Evolutionary conservation across 2,888 invertebrate genomes (phyloP), one percentile per base, ranked within the genome.

Genomic region (Odiellus spinosus): DNA sequence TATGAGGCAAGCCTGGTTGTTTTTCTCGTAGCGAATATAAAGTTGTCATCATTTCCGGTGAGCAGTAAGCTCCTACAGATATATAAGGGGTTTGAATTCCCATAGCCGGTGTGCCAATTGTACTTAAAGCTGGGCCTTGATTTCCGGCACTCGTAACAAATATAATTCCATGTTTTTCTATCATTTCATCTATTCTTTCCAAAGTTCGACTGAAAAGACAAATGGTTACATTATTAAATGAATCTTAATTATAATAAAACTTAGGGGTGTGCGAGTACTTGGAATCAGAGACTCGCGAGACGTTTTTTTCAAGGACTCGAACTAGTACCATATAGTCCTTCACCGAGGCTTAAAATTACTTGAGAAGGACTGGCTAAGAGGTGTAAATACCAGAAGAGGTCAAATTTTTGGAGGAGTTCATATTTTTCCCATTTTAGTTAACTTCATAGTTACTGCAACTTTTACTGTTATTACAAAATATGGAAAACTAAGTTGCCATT

Each of bases 81-180:
- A 26, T 26, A 26, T 6, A 26, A 6, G 26, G 26, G 4, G 26
- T 26, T n/a, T n/a, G n/a, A n/a, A n/a, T n/a, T n/a, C n/a, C n/a
- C n/a, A 70, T 70, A 58, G 69, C 64, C 6, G 75, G 75, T 8
- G 71, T 68, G 53, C 93, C 91, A 46, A 91, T 81, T 0, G 96
- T 95, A 61, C 82, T 80, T 21, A 96, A 74, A 46, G 86, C 88
- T 8, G 91, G 91, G 0, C 91, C 91, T 68, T 84, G 81, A 71
- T 98, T 98, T 20, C 95, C 95, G 48, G 86, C 95, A 17, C 91
- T 88, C 40, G 82, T 82, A 42, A 95, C 82, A 84, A 90, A 95
- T 44, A 85, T 77, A 1, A 90, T 80, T 21, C 84, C 84, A 69
- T 90, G 83, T 61, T 88, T 85, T 65, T 84, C 83, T 46, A 96